Percentiles rank a stretch among this genome's conserved stretches.
Conservation (phyloP, 2,888 invertebrate genomes). For the Chouioia cunea region DNA sequence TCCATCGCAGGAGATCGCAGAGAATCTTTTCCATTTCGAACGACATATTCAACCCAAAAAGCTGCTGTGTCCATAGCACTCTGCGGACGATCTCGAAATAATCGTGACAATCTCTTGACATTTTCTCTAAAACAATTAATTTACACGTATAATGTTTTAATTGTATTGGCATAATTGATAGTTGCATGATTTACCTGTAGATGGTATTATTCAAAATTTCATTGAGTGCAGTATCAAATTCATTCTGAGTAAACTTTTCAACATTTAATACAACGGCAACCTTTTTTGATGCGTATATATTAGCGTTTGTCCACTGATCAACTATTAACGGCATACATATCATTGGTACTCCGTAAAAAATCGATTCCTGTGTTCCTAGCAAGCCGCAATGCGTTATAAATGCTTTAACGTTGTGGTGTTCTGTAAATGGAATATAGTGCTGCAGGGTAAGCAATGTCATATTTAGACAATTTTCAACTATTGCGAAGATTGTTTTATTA, state of each 20-base stretch:
- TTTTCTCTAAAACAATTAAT: constrained; percentile 46
- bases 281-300: constrained; percentile 53
- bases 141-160: too few relatives aligned
- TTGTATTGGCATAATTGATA: not conserved
- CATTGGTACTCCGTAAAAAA: constrained; percentile 62
- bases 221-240: constrained; percentile 55
- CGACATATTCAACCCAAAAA: constrained; percentile 61
- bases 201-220: constrained; percentile 55
- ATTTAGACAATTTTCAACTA: too few relatives aligned
- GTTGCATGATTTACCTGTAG: constrained; percentile 23
- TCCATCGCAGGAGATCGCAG: constrained; percentile 58
- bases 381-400: constrained; percentile 65
- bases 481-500: too few relatives aligned
- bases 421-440: constrained; percentile 51
- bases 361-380: constrained; percentile 62
- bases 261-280: constrained; percentile 55
- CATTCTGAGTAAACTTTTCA: constrained; percentile 52
- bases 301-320: constrained; percentile 61
- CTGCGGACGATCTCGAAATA: constrained; percentile 59
- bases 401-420: constrained; percentile 59
- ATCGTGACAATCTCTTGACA: constrained; percentile 49
- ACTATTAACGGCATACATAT: constrained; percentile 62
- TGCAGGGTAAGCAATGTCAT: too few relatives aligned
- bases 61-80: constrained; percentile 55
- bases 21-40: constrained; percentile 54